Base-by-base conservation (phyloP, 2,797 vertebrate species). In the Sylvilagus floridanus region DNA sequence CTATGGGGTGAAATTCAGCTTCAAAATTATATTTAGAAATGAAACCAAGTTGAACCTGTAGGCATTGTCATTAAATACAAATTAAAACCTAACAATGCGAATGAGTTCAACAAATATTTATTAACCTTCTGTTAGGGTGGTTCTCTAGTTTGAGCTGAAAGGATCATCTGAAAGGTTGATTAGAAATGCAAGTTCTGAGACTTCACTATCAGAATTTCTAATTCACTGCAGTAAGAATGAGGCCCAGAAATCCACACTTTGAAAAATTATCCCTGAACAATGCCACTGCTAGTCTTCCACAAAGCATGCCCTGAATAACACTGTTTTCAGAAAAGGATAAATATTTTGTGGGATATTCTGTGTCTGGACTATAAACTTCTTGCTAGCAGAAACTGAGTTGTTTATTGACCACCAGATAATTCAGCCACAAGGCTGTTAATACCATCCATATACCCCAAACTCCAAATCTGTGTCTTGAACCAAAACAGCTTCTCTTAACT, bases 61-160 rank as follows among this genome's bases (percentile, higher is more conserved):
- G 81, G 52, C 78, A 71, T 66, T 96, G 77, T 66, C 85, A 75
- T 30, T 82, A 88, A 91, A 85, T 26, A 84, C 85, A 95, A 96
- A 96, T 87, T 66, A 90, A 82, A 82, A 68, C 69, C 19, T 76
- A 75, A 85, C 90, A 89, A 72, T 82, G 60, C 93, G 82, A 95
- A 91, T 75, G 72, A 90, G 35, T 63, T 95, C 73, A 92, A n/a
- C 71, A 90, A 90, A 95, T 95, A 91, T 85, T 82, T 89, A 65
- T 76, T 90, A 82, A 82, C 5, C 28, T 75, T 12, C 82, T 47
- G 84, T 84, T 84, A 94, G 68, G 69, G 37, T 65, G 42, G 42
- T 75, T 90, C n/a, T 85, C 76, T 88, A 95, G 82, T 87, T 42
- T 32, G 50, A 91, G 83, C 54, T 66, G 60, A 66, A 71, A 90